phyloP scores from a whole-genome alignment of 1,140 invertebrate species.

The Nomia melanderi region DNA sequence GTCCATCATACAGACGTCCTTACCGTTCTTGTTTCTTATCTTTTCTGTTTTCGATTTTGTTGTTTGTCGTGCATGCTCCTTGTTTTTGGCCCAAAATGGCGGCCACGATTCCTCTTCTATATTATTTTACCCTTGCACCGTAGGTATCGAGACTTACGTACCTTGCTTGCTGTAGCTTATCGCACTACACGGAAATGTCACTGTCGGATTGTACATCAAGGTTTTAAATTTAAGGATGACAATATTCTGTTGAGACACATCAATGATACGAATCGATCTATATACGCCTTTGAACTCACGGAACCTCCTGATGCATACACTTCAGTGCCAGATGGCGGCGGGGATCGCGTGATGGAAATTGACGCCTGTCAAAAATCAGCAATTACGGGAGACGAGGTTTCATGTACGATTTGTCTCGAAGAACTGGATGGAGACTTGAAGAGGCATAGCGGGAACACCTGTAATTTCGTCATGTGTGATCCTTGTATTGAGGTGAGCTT shows the following conservation, averaged over 20 bases:
- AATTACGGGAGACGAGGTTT: slow-evolving; percentile 63
- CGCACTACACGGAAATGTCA: slow-evolving; percentile 57
- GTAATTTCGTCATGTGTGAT: slow-evolving; percentile 84
- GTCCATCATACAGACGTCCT: slow-evolving; percentile 69
- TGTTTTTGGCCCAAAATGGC: slow-evolving; percentile 17
- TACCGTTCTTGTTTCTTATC: slow-evolving; percentile 11
- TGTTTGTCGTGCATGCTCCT: neutral
- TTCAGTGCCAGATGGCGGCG: slow-evolving; percentile 58
- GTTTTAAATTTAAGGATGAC: slow-evolving; percentile 82
- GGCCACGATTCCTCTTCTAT: slow-evolving; percentile 45
- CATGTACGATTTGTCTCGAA: slow-evolving; percentile 85
- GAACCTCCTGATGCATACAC: slow-evolving; percentile 74
- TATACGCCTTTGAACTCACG: slow-evolving; percentile 82
- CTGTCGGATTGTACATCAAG: slow-evolving; percentile 61
- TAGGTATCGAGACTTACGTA: slow-evolving; percentile 58
- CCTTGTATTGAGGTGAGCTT: slow-evolving; percentile 83
- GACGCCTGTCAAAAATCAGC: slow-evolving; percentile 69
- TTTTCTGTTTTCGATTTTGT: slow-evolving; percentile 16
- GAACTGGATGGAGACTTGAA: slow-evolving; percentile 83
- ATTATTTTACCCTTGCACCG: slow-evolving; percentile 62
- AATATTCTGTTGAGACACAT: slow-evolving; percentile 82
- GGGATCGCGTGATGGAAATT: slow-evolving; percentile 61
- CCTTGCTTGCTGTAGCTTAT: slow-evolving; percentile 62
- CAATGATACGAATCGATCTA: slow-evolving; percentile 81
- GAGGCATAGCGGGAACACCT: slow-evolving; percentile 81